Conservation (phyloP, 2,113 vertebrate species). For the Equus quagga region DNA sequence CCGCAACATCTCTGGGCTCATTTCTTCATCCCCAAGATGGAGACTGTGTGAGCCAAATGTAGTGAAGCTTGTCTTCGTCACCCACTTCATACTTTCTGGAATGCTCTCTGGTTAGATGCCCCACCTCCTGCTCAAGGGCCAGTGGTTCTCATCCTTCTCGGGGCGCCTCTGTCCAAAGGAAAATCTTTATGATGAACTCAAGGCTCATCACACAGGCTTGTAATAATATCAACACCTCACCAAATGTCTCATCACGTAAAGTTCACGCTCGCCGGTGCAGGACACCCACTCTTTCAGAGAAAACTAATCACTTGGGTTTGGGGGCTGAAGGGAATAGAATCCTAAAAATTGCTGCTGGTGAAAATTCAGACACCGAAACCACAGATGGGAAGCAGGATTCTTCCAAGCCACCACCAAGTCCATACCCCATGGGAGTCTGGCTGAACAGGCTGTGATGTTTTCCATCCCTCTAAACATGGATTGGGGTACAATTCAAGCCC, state of each 20-base stretch:
- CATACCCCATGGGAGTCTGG: accelerated
- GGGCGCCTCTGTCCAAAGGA: not conserved
- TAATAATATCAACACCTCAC: not conserved
- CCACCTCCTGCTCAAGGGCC: not conserved
- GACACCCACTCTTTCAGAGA: not conserved
- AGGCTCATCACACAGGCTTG: accelerated
- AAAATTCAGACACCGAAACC: not conserved
- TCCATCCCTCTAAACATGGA: not conserved
- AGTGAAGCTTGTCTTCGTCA: not conserved
- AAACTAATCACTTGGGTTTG: not conserved
- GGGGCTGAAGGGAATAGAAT: too few species aligned
- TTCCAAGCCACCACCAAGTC: not conserved
- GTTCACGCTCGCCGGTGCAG: not conserved
- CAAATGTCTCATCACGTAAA: accelerated
- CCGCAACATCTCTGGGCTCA: not conserved
- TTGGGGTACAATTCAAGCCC: too few species aligned
- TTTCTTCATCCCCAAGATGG: not conserved
- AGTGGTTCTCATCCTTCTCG: accelerated
- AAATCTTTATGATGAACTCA: accelerated
- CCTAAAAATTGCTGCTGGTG: not conserved
- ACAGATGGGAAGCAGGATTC: not conserved
- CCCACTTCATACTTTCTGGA: not conserved
- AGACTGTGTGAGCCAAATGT: not conserved
- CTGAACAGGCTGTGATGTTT: not conserved
- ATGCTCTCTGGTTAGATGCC: not conserved